Evolutionary conservation across 2,888 invertebrate species (phyloP).

Genomic region (Osedax frankpressi): DNA sequence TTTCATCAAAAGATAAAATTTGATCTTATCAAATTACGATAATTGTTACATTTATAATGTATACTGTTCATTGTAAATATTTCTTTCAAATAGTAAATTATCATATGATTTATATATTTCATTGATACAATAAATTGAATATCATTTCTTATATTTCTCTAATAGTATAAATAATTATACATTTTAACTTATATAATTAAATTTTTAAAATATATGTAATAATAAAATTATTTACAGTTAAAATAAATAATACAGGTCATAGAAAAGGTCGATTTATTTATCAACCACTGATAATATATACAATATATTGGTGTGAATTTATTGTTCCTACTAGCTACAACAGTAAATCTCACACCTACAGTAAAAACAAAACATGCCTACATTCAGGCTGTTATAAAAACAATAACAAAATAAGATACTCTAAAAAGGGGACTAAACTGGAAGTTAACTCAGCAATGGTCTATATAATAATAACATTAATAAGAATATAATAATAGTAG

Average conservation of each 20-base stretch:
- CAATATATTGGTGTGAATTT: background rate
- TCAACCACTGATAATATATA: background rate
- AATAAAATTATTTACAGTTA: no score
- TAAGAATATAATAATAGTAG: background rate
- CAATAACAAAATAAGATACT: background rate
- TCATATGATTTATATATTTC: no score
- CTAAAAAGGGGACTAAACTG: background rate
- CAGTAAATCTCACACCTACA: background rate
- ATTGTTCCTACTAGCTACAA: background rate
- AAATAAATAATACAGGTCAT: background rate
- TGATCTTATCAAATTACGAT: no score
- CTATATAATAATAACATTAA: background rate
- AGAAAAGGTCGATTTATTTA: background rate
- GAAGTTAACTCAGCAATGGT: background rate
- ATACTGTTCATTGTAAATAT: no score
- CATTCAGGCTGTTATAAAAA: background rate
- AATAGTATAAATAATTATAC: no score
- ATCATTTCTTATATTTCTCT: no score
- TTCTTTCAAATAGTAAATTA: no score
- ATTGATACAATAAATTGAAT: no score
- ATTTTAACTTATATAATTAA: no score
- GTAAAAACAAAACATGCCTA: background rate
- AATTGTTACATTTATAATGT: no score
- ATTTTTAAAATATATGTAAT: no score
- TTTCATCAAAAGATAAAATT: no score